Evolutionary conservation across 1,140 invertebrate genomes (phyloP), one percentile per base, ranked within the genome.

Genomic region (Drosophila ogumai): DNA sequence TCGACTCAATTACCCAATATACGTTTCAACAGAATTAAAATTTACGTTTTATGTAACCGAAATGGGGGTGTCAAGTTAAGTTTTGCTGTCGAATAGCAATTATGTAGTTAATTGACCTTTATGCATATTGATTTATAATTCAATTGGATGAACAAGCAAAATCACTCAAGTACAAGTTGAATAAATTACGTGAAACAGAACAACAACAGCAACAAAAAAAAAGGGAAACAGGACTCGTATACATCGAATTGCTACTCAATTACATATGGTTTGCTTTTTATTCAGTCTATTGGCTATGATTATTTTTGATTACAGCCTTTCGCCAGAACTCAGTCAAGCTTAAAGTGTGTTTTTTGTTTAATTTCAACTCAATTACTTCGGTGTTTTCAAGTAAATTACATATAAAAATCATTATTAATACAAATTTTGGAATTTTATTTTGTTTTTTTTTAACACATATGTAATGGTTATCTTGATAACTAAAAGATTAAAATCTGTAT

Each of bases 81-180:
- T 54, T 34, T 13, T 3, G 13, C 10, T n/a, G 52, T 55, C 19
- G 13, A 19, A 34, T 47, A 25, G 19, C 32, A 19, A 55, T 17
- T 56, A 54, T 54, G 12, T 6, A 19, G 32, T 63, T 38, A 40
- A 28, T 36, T 54, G 58, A 54, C 44, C 32, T 61, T 28, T 36
- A 17, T 2, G 3, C n/a, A 10, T 9, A 40, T 38, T 34, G 25
- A 40, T 38, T 38, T 55, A 17, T 28, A 54, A 54, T 36, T 60
- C 19, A 52, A 36, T 60, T 49, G 9, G 12, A 25, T 22, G 25
- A 28, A 36, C n/a, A 54, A 28, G 15, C 32, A 15, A n/a, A 28
- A 12, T 40, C 31, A 17, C 17, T 52, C 15, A 36, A 38, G 49
- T 17, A 28, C 6, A 8, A 61, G n/a, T 12, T 61, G 49, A 57